Conservation (phyloP, 2,888 invertebrate species). For the Drosophila subquinaria region DNA sequence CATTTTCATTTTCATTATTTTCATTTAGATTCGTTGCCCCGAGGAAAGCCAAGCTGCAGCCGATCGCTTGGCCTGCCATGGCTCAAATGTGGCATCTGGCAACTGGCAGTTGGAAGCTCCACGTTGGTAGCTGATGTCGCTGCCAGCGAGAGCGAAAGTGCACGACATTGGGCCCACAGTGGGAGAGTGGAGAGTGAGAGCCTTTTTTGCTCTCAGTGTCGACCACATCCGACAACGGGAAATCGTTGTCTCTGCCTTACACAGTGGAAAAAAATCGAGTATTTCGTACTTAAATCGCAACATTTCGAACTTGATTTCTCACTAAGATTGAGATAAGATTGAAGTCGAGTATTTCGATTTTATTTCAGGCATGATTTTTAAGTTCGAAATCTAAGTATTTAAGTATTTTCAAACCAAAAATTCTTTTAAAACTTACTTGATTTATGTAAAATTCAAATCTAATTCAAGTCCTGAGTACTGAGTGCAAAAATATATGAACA, state of each 20-base stretch:
- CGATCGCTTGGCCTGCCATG: slow-evolving; percentile 74
- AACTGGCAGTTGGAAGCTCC: slow-evolving; percentile 25
- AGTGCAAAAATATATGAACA: too few species aligned
- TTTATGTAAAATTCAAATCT: too few species aligned
- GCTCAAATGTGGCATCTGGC: slow-evolving; percentile 54
- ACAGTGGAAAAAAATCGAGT: too few species aligned
- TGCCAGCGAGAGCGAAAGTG: slow-evolving; percentile 76
- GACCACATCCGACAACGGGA: slow-evolving; percentile 75
- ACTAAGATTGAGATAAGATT: too few species aligned
- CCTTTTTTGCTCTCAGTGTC: slow-evolving; percentile 54
- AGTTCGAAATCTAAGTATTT: too few species aligned
- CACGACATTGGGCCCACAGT: slow-evolving; percentile 69
- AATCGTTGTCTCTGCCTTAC: slow-evolving; percentile 45
- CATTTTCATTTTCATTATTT: slow-evolving; percentile 20
- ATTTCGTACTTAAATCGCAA: too few species aligned
- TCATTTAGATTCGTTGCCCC: slow-evolving; percentile 34
- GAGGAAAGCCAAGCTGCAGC: slow-evolving; percentile 55
- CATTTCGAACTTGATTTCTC: too few species aligned
- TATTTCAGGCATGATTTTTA: too few species aligned
- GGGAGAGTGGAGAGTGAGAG: slow-evolving; percentile 34
- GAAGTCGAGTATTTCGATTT: too few species aligned
- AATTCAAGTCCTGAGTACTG: too few species aligned
- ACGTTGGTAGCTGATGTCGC: slow-evolving; percentile 46
- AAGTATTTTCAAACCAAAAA: too few species aligned
- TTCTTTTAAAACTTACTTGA: too few species aligned